Evolutionary conservation across 2,113 vertebrate species (phyloP), one percentile per base, ranked within the genome.

Genomic region (Stigmatopora argus): DNA sequence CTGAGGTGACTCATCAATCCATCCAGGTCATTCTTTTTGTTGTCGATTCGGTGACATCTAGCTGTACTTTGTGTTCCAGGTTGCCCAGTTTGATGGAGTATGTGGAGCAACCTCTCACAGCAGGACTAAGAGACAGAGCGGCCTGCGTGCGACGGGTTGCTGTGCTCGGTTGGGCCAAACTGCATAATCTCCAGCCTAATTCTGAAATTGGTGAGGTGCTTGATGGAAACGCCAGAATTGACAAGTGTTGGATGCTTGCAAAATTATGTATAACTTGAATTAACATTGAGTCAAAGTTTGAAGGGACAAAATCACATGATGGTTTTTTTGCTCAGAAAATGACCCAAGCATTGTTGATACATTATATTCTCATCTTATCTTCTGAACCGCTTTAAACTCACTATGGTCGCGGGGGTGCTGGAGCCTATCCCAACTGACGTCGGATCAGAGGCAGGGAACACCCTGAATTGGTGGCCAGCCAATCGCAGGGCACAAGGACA

Each of bases 151-250:
- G 97, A 7, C 90, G 97, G 53, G 94, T 91, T 6, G 96, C 96
- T 0, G 95, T 98, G 44, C 92, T 99, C 1, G 96, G 96, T 72
- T 98, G 94, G 72, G 94, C 97, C 66, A 97, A 95, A 83, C 90
- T 98, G 76, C 87, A 95, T 82, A 91, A 89, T 65, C 92, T 97
- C 52, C 94, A 95, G 1, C 91, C 90, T 1, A 88, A 88, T 66
- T 51, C 88, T 1, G 95, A 96, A 85, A 94, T 94, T 58, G 96
- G 96, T 97, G 72, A 26, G 47, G 13, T 15, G 53, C 17, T 31
- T 49, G 11, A 19, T 26, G 5, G 6, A 13, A 61, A 26, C 4
- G 19, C 4, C 7, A 8, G 23, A 53, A 53, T 23, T 14, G 51
- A 14, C 21, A 26, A 53, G 11, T 23, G 12, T 23, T 14, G 51